A percentile compares a stretch with the other conserved stretches of the same genome.
These are phyloP conservation scores for Burhinus oedicnemus DNA, from an alignment of 2,113 vertebrate species.

Conservation along the genomic window DNA sequence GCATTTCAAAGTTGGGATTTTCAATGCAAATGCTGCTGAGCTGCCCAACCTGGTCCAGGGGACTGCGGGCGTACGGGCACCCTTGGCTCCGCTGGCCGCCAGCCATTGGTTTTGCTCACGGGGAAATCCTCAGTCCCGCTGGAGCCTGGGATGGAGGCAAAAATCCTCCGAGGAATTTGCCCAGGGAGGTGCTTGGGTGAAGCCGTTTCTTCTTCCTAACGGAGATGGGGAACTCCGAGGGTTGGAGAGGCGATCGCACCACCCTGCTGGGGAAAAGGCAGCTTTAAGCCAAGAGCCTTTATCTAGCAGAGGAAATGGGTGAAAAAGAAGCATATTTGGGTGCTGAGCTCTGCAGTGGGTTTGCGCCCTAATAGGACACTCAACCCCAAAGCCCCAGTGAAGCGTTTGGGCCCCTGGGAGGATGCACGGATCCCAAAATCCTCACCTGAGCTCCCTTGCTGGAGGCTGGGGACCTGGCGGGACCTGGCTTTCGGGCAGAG, in stretches of 20 bases:
- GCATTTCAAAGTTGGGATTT: conserved; percentile 59
- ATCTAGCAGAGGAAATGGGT: not conserved
- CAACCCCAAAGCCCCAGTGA: not conserved
- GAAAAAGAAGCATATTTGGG: not conserved
- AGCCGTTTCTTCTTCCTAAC: not conserved
- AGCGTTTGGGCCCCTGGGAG: fast-evolving
- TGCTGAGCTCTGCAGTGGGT: not conserved
- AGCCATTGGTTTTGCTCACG: not conserved
- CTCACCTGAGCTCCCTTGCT: not conserved
- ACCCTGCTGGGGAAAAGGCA: not conserved
- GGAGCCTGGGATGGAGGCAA: not conserved
- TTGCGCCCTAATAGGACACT: not conserved
- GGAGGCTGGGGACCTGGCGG: not conserved
- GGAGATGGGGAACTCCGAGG: not conserved
- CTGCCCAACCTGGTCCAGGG: not conserved
- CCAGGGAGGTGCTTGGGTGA: not conserved
- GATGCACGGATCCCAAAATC: not conserved
- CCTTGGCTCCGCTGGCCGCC: not conserved
- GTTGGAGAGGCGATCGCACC: not conserved
- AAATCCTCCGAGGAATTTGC: not conserved
- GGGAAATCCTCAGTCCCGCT: not conserved
- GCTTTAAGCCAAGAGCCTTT: not conserved
- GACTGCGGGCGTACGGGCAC: fast-evolving
- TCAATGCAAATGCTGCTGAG: conserved; percentile 55
- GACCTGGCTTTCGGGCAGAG: not conserved